A percentile compares a stretch with the other conserved stretches of the same genome.
These are phyloP conservation scores for Hylaea fasciaria DNA, from an alignment of 2,888 invertebrate genomes.

Conservation along the genomic window DNA sequence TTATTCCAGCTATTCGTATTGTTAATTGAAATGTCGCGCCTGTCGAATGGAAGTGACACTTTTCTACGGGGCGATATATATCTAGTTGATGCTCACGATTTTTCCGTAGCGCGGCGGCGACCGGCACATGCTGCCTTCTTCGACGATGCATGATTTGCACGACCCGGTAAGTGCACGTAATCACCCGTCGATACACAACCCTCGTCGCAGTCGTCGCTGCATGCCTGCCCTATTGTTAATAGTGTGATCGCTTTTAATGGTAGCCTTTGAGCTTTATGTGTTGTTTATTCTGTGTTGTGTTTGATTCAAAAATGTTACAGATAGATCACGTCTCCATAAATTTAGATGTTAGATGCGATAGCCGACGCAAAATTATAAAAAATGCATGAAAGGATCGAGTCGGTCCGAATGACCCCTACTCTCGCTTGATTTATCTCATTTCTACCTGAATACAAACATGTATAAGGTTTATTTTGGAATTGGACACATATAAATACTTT, in stretches of 20 bases:
- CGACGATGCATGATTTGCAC: constrained; percentile 85
- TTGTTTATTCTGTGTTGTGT: constrained; percentile 41
- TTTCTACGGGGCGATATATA: constrained; percentile 47
- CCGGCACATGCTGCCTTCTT: constrained; percentile 83
- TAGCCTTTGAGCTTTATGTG: constrained; percentile 58
- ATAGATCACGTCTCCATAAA: constrained; percentile 16
- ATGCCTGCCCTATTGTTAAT: constrained; percentile 58
- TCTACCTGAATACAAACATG: not conserved
- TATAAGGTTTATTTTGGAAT: constrained; percentile 5
- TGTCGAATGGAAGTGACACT: constrained; percentile 24
- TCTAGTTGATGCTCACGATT: constrained; percentile 67
- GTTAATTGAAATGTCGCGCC: constrained; percentile 9
- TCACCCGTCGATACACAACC: constrained; percentile 44
- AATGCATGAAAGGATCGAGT: constrained; percentile 14
- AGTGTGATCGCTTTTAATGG: constrained; percentile 65
- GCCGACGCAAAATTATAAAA: not conserved
- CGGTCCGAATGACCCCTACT: constrained; percentile 6
- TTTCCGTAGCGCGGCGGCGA: constrained; percentile 81
- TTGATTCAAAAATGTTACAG: constrained; percentile 25
- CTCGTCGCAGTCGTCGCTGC: constrained; percentile 47
- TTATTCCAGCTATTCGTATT: constrained; percentile 1
- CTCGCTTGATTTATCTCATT: constrained; percentile 5
- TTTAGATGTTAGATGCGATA: not conserved
- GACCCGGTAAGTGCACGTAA: constrained; percentile 83
- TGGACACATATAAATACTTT: not conserved